A percentile compares a stretch with the other conserved stretches of the same genome.
Evolutionary conservation across 2,888 invertebrate species (phyloP).

Genomic region (Trissoscelio sp.): DNA sequence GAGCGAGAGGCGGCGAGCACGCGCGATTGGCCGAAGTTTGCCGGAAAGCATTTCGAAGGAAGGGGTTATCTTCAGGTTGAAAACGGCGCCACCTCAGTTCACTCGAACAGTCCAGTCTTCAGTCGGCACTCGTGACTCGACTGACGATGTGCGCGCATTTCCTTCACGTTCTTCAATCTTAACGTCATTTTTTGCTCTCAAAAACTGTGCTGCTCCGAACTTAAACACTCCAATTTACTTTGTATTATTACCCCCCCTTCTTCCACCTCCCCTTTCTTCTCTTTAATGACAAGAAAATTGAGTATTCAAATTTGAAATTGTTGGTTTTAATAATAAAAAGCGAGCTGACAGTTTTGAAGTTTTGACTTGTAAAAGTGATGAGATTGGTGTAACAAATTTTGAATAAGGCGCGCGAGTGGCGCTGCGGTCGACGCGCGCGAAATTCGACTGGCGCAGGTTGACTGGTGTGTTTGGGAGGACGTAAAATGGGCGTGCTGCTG

Average conservation of each 20-base stretch:
- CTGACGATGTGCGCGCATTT: conserved; percentile 74
- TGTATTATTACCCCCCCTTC: no score
- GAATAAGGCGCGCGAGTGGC: conserved; percentile 54
- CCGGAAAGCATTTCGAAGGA: conserved; percentile 70
- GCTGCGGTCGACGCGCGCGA: conserved; percentile 60
- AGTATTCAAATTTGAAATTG: no score
- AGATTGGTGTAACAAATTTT: conserved; percentile 15
- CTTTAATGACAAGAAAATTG: no score
- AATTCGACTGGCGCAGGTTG: conserved; percentile 43
- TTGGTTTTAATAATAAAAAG: no score
- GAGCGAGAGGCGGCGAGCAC: conserved; percentile 54
- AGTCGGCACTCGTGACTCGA: conserved; percentile 81
- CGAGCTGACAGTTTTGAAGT: no score
- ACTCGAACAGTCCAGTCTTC: conserved; percentile 77
- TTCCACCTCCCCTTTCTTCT: no score
- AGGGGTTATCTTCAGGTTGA: conserved; percentile 81
- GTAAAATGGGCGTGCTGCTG: conserved; percentile 82
- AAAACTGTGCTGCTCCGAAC: no score
- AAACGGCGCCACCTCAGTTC: conserved; percentile 77
- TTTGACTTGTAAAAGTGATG: no score
- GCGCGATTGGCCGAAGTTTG: conserved; percentile 63
- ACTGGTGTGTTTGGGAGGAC: conserved; percentile 31
- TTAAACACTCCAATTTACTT: no score
- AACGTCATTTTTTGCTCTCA: no score
- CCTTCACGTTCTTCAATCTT: neutral